Percentiles rank a stretch among this genome's conserved stretches.
Evolutionary conservation across 1,140 invertebrate genomes (phyloP).

Genomic region (Calosoma granatense): DNA sequence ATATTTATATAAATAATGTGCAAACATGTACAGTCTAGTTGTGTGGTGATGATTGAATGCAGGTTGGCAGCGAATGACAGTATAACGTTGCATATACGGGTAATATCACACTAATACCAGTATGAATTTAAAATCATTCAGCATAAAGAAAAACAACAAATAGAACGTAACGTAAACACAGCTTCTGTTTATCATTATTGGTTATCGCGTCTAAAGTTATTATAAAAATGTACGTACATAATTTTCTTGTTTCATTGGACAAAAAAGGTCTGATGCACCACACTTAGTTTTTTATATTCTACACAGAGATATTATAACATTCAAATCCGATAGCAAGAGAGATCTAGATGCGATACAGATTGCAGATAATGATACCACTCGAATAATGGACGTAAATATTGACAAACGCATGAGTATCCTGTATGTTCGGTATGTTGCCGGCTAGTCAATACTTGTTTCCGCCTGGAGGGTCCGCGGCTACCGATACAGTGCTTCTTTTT

Average conservation of each 20-base stretch:
- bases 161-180: neutral
- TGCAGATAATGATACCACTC: conserved; percentile 6
- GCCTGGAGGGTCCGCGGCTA: neutral
- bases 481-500: neutral
- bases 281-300: conserved; percentile 3
- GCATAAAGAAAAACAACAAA: neutral
- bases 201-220: conserved; percentile 1
- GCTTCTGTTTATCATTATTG: conserved; percentile 6
- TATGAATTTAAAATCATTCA: neutral
- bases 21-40: no score
- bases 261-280: neutral
- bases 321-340: conserved; percentile 2
- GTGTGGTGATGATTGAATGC: no score
- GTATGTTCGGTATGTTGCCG: neutral
- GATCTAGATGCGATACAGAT: conserved; percentile 7
- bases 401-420: neutral
- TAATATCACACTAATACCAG: no score
- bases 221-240: conserved; percentile 3
- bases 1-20: no score
- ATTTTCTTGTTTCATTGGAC: conserved; percentile 4
- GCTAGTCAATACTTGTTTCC: neutral
- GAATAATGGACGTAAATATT: neutral
- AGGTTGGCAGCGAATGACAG: no score
- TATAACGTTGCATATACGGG: no score
- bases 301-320: neutral